phyloP scores from a whole-genome alignment of 2,888 invertebrate species.

The Arrhopalites spinosus region DNA sequence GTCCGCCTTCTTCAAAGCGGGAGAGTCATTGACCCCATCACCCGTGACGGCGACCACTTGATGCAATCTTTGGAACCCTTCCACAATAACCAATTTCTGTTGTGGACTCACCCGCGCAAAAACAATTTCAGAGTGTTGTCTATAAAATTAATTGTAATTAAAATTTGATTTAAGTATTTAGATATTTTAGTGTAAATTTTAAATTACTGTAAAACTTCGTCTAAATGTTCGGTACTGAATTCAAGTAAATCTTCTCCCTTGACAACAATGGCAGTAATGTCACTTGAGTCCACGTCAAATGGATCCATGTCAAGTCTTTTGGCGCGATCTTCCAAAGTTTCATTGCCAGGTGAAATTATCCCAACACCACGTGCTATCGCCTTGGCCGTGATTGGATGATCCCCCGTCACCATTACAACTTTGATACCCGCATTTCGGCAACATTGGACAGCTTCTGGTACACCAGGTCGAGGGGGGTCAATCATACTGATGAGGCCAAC shows the following conservation, averaged over 20 bases:
- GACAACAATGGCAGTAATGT: constrained; percentile 65
- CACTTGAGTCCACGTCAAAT: constrained; percentile 61
- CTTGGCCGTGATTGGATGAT: constrained; percentile 94
- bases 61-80: constrained; percentile 89
- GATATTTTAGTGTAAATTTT: not conserved
- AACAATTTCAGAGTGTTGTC: constrained; percentile 89
- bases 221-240: constrained; percentile 16
- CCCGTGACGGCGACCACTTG: constrained; percentile 60
- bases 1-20: constrained; percentile 89
- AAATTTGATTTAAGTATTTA: not conserved
- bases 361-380: constrained; percentile 94
- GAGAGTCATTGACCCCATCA: constrained; percentile 86
- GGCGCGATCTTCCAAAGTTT: constrained; percentile 74
- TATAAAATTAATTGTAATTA: not conserved
- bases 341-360: constrained; percentile 68
- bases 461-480: constrained; percentile 71
- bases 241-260: constrained; percentile 59
- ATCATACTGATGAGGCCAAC: constrained; percentile 74
- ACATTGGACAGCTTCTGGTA: constrained; percentile 70
- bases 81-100: constrained; percentile 92
- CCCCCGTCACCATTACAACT: constrained; percentile 69
- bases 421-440: constrained; percentile 81
- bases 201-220: constrained; percentile 2
- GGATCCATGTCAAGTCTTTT: constrained; percentile 64
- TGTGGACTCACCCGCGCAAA: constrained; percentile 95